Percentiles rank a stretch among this genome's conserved stretches.
Evolutionary conservation across 2,888 invertebrate species (phyloP).

Genomic region (Caenorhabditis sp.): DNA sequence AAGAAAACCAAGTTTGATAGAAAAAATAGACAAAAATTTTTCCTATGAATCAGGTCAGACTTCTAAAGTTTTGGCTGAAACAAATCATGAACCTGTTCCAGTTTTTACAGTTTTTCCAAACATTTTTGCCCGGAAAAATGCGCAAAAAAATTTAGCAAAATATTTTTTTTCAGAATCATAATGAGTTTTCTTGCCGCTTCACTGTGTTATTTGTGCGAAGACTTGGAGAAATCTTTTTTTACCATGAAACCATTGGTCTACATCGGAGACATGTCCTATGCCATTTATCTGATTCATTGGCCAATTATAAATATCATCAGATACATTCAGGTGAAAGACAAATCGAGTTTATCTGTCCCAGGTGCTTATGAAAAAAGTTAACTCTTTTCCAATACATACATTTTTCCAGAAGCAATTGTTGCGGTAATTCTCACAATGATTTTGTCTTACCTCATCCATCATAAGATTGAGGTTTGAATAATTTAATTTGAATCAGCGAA

Average conservation of each 20-base stretch:
- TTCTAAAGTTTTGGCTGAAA: too few species aligned
- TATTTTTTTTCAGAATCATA: neutral
- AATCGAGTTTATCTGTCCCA: neutral
- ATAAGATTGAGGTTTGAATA: slow-evolving; percentile 13
- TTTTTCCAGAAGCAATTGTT: slow-evolving; percentile 14
- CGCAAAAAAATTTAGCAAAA: too few species aligned
- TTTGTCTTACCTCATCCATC: slow-evolving; percentile 16
- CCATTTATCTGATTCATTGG: slow-evolving; percentile 38
- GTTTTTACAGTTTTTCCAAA: too few species aligned
- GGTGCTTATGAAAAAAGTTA: too few species aligned
- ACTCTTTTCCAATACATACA: too few species aligned
- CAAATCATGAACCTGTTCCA: too few species aligned
- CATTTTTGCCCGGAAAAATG: too few species aligned
- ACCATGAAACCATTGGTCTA: slow-evolving; percentile 11
- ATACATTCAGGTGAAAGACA: slow-evolving; percentile 25
- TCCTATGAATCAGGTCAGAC: too few species aligned
- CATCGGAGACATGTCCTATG: slow-evolving; percentile 34
- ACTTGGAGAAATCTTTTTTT: slow-evolving; percentile 5
- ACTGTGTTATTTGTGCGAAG: neutral
- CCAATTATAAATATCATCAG: slow-evolving; percentile 33
- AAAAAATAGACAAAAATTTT: too few species aligned
- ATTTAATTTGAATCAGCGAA: neutral
- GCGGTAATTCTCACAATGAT: slow-evolving; percentile 6
- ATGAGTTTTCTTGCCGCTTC: neutral
- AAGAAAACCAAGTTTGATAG: too few species aligned